A percentile compares a stretch with the other conserved stretches of the same genome.
Conservation (phyloP, 2,888 invertebrate genomes). For the Ephialtes manifestator region DNA sequence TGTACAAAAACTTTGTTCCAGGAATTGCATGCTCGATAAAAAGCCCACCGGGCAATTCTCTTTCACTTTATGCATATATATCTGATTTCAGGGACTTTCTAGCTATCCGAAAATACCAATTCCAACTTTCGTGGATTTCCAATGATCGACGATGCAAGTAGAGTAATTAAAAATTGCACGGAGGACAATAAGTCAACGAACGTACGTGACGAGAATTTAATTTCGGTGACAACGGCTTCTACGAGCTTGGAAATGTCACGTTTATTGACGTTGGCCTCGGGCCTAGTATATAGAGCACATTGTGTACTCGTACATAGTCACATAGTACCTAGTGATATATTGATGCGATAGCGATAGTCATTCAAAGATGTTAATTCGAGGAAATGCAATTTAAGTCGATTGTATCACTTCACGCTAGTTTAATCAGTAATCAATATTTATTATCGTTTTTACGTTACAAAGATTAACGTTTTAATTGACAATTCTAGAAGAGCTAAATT, state of each 20-base stretch:
- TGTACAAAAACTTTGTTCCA: conserved; percentile 29
- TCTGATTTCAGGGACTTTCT: neutral
- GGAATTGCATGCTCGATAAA: conserved; percentile 22
- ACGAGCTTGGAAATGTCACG: neutral
- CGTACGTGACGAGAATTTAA: conserved; percentile 36
- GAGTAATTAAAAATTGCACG: neutral
- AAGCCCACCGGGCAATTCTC: neutral
- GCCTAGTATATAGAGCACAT: neutral
- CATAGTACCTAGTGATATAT: neutral
- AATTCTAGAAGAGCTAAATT: too few species aligned
- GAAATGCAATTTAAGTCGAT: neutral
- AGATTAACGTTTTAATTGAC: too few species aligned
- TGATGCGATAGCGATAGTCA: conserved; percentile 22
- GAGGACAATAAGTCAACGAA: neutral
- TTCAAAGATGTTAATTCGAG: neutral
- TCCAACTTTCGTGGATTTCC: conserved; percentile 7
- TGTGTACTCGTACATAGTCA: neutral
- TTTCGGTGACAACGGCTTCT: conserved; percentile 5
- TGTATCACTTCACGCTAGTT: neutral
- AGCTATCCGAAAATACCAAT: neutral
- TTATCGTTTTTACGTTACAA: too few species aligned
- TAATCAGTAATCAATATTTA: too few species aligned
- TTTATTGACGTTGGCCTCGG: conserved; percentile 40
- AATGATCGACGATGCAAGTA: neutral
- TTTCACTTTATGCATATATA: neutral